Conservation (phyloP, 2,113 vertebrate genomes). For the Onychostruthus taczanowskii region DNA sequence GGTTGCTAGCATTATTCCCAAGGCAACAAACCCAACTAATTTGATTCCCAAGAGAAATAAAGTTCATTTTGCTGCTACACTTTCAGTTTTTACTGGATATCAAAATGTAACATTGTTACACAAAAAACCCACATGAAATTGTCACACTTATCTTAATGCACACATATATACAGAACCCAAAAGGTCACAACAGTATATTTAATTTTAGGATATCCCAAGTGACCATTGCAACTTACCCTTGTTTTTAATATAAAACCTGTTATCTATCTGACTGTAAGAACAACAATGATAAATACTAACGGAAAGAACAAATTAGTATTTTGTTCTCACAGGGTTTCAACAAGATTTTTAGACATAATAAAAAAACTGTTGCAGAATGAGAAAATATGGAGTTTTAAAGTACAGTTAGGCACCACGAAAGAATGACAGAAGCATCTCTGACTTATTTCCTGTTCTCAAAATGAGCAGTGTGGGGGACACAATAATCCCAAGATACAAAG, state of each 20-base stretch:
- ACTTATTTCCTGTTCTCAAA: neutral
- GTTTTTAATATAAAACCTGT: neutral
- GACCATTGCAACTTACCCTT: neutral
- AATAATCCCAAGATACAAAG: neutral
- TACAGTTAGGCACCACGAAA: neutral
- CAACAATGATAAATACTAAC: neutral
- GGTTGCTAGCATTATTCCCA: neutral
- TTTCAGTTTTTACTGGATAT: neutral
- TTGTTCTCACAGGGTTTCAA: neutral
- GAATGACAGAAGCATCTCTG: neutral
- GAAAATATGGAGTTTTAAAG: neutral
- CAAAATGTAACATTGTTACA: neutral
- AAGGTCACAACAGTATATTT: neutral
- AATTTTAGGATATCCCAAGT: neutral
- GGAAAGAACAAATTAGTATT: neutral
- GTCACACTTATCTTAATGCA: neutral
- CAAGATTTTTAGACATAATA: neutral
- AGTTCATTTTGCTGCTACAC: neutral
- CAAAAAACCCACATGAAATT: neutral
- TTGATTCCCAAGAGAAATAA: neutral
- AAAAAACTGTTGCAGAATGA: neutral
- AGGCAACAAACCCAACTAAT: neutral
- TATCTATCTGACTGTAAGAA: neutral
- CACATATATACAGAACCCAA: neutral
- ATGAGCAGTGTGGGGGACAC: neutral